phyloP scores from a whole-genome alignment of 2,888 invertebrate species.

The Heptascelio sp. region DNA sequence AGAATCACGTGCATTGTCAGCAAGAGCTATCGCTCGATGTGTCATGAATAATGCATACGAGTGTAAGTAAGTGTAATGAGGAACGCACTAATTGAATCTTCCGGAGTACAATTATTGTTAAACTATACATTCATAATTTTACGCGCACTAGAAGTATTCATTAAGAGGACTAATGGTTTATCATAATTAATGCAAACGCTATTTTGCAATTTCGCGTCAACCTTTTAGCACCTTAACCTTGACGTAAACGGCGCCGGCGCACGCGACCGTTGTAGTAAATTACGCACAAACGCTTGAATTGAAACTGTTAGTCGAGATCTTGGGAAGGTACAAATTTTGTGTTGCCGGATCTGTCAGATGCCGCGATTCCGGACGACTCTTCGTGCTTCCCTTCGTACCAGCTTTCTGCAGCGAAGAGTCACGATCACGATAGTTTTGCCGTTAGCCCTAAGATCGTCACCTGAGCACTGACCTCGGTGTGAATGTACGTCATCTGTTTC shows the following conservation, averaged over 20 bases:
- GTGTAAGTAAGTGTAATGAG: constrained; percentile 83
- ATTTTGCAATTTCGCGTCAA: constrained; percentile 29
- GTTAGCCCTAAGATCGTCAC: constrained; percentile 74
- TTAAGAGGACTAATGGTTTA: constrained; percentile 73
- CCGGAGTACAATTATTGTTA: constrained; percentile 83
- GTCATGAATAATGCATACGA: constrained; percentile 82
- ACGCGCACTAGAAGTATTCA: constrained; percentile 78
- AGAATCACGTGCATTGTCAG: constrained; percentile 79
- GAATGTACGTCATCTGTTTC: constrained; percentile 66
- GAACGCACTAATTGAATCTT: constrained; percentile 84
- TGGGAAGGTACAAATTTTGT: constrained; percentile 66
- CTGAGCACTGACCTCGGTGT: constrained; percentile 76
- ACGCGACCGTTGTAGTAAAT: not conserved
- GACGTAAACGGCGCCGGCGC: constrained; percentile 10
- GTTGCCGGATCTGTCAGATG: constrained; percentile 57
- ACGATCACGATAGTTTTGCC: constrained; percentile 78
- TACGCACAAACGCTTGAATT: constrained; percentile 4
- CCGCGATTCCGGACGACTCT: constrained; percentile 35
- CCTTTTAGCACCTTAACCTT: constrained; percentile 23
- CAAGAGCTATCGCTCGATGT: constrained; percentile 73
- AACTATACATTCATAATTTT: constrained; percentile 78
- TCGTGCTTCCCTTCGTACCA: constrained; percentile 37
- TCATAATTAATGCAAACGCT: constrained; percentile 65
- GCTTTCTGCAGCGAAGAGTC: constrained; percentile 69
- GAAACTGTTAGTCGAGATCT: constrained; percentile 30